Base-by-base conservation (phyloP, 2,113 vertebrate genomes). In the Oxyura jamaicensis region DNA sequence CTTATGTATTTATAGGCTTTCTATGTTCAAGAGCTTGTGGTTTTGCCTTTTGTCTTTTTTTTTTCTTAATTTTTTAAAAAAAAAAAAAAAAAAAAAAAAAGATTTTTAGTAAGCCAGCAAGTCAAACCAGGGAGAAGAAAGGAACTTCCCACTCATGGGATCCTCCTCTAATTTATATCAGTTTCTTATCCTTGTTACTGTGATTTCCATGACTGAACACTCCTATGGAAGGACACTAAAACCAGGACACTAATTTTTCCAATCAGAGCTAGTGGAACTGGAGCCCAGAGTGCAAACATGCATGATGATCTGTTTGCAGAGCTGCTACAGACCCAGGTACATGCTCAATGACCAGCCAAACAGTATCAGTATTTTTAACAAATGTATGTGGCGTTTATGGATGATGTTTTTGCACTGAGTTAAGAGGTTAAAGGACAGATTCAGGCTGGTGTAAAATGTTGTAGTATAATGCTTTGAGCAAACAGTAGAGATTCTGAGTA, bases 241-340 rank as follows among this genome's bases (percentile, higher is more conserved):
- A 56, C 29, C 79, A 39, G 55, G 33, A 66, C 41, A 67, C 10
- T 13, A 15, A 7, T 35, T 8, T 66, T 90, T 95, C 50, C 26
- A 35, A 39, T 63, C 44, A 74, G 42, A 90, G 31, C 13, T 48
- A n/a, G 35, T 75, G n/a, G 53, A 71, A 66, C 28, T 33, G 35
- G 31, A 63, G 65, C 20, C 55, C 58, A 55, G 66, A 79, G 41
- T 17, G 14, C 59, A 74, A 93, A 76, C 19, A 63, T 50, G 63
- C 39, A 25, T 33, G 68, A 55, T 23, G 22, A 74, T 16, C 36
- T 71, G n/a, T 85, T 94, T 94, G 75, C 71, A 86, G 65, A 86
- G 44, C 50, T 67, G 63, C 69, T 74, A 41, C 50, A 78, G 76
- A 63, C 35, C n/a, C 46, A 71, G 56, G 63, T 1, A 74, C 28